Base-by-base conservation (phyloP, 2,797 vertebrate genomes). In the Nothura maculosa region DNA sequence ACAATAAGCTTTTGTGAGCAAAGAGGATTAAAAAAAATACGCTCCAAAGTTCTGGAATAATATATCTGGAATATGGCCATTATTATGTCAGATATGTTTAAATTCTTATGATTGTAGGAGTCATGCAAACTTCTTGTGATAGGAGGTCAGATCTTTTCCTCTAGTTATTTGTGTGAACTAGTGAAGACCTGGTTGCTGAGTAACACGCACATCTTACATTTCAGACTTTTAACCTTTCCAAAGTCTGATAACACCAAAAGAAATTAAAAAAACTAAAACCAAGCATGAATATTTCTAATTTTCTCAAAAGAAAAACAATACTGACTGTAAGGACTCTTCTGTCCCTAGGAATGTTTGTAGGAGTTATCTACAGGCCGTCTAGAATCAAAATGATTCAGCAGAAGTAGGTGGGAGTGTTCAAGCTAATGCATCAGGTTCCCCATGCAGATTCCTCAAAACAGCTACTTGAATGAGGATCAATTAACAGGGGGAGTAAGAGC, bases 101-200 rank as follows among this genome's bases (percentile, higher is more conserved):
- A 6, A 1, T 45, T 14, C 52, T 28, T 70, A 30, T 52, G 47
- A 54, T 10, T 30, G 27, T 54, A 36, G 27, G 27, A 70, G 14
- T 52, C 25, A 40, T 28, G 38, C 13, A 70, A 70, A 54, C 48
- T 17, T 70, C 67, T 30, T 55, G 17, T 30, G 54, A 55, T 30
- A 10, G 54, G 54, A 55, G 54, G 28, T n/a, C 34, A 36, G 14
- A 69, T 34, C 32, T 60, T 81, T 85, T 72, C 19, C 8, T 52
- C 9, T 40, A 6, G n/a, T 40, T 90, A 50, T 62, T 74, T 54
- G 17, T 66, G n/a, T 0, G 0, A 52, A 5, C 19, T 70, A 24
- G 4, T 67, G 27, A 72, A 90, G 15, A 4, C 16, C 7, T 0
- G 0, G 24, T 24, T 78, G 11, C 54, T 63, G 43, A 92, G 12